Conservation (phyloP, 2,888 invertebrate genomes). For the Gerris lacustris region DNA sequence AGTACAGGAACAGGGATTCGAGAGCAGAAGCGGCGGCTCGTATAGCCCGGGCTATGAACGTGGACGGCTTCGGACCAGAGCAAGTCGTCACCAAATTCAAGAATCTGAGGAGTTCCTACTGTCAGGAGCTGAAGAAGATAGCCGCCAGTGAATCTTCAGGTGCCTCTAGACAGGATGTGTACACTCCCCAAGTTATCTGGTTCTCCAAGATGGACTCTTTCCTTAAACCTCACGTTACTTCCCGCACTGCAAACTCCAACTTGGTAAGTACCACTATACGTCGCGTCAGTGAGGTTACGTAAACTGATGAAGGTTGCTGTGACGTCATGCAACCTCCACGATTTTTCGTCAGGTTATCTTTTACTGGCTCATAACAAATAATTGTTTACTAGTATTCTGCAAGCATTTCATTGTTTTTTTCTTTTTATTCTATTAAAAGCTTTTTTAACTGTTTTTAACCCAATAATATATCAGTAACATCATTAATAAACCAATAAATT, state of each 20-base stretch:
- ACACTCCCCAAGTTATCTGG: slow-evolving; percentile 20
- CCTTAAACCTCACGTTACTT: slow-evolving; percentile 20
- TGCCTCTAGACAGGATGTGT: slow-evolving; percentile 15
- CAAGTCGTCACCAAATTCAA: slow-evolving; percentile 25
- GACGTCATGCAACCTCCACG: no score
- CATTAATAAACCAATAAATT: no score
- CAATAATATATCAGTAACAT: no score
- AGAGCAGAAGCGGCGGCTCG: slow-evolving; percentile 15
- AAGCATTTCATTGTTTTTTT: no score
- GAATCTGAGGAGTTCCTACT: slow-evolving; percentile 24
- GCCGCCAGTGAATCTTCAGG: slow-evolving; percentile 18
- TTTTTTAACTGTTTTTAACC: no score
- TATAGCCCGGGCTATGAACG: slow-evolving; percentile 18
- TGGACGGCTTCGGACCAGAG: slow-evolving; percentile 22
- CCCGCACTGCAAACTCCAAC: slow-evolving; percentile 16
- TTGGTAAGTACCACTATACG: slow-evolving; percentile 14
- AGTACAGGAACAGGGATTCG: slow-evolving; percentile 18
- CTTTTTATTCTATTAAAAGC: no score
- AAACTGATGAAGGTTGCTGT: no score
- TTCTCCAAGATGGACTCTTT: slow-evolving; percentile 20
- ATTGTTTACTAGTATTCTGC: no score
- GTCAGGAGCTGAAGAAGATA: slow-evolving; percentile 21
- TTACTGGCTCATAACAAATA: no score
- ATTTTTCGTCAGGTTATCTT: no score
- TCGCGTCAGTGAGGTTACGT: no score